A percentile compares a stretch with the other conserved stretches of the same genome.
These are phyloP conservation scores for Yponomeuta cagnagella DNA, from an alignment of 2,888 invertebrate species.

Conservation along the genomic window DNA sequence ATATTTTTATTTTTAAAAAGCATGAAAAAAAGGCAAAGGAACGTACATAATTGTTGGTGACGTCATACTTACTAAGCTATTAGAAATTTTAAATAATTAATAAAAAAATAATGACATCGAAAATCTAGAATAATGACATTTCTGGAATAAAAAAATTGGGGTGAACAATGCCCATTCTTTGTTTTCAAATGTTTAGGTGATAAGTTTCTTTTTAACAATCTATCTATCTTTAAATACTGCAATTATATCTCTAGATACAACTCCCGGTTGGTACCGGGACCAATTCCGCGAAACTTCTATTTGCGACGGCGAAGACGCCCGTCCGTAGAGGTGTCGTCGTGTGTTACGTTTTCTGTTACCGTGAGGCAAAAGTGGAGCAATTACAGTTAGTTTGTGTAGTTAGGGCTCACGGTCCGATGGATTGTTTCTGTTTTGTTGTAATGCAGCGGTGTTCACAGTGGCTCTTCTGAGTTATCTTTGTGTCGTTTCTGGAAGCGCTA, in stretches of 20 bases:
- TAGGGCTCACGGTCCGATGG: background rate
- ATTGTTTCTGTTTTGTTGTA: background rate
- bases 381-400: background rate
- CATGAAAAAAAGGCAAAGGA: too few species aligned
- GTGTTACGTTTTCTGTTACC: slow-evolving; percentile 3
- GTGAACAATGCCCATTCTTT: too few species aligned
- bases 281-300: background rate
- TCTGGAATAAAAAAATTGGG: too few species aligned
- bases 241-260: background rate
- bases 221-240: too few species aligned
- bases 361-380: background rate
- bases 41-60: too few species aligned
- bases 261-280: background rate
- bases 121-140: too few species aligned
- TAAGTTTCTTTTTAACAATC: too few species aligned
- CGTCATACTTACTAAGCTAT: too few species aligned
- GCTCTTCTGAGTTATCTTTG: background rate
- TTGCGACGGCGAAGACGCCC: background rate
- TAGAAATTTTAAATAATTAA: too few species aligned
- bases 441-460: background rate
- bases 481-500: background rate
- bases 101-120: too few species aligned
- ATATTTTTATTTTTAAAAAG: too few species aligned
- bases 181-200: too few species aligned
- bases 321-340: background rate